Evolutionary conservation across 2,888 invertebrate species (phyloP).

Genomic region (Agrotis puta): DNA sequence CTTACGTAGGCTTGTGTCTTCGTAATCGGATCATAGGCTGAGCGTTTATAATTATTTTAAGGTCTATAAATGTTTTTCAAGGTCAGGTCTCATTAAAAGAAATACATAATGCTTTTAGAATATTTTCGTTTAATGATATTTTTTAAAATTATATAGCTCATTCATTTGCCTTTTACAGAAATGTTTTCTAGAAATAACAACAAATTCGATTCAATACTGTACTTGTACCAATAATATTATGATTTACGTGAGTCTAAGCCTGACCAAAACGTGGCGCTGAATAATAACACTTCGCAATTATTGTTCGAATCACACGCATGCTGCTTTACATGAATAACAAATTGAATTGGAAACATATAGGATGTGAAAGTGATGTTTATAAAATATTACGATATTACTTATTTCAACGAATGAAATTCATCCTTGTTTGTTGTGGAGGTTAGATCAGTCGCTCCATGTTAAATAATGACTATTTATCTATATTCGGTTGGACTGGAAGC

Average conservation of each 20-base stretch:
- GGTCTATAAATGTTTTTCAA: no score
- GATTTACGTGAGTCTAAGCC: conserved; percentile 18
- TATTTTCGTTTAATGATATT: not conserved
- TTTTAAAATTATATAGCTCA: not conserved
- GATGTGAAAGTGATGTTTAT: not conserved
- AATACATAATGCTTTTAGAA: not conserved
- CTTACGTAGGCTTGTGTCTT: no score
- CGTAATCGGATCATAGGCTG: no score
- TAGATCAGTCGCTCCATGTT: no score
- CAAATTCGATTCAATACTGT: not conserved
- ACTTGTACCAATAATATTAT: conserved; percentile 16
- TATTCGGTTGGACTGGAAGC: no score
- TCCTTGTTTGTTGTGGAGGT: no score
- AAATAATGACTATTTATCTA: no score
- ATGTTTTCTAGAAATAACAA: conserved; percentile 1
- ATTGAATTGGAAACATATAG: conserved; percentile 35
- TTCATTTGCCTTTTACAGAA: not conserved
- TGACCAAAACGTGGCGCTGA: conserved; percentile 6
- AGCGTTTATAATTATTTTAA: no score
- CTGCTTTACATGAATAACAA: conserved; percentile 30
- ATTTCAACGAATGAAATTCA: not conserved
- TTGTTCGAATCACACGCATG: conserved; percentile 29
- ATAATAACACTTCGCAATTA: conserved; percentile 48
- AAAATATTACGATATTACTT: not conserved
- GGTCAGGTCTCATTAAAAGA: no score